Conservation (phyloP, 1,140 invertebrate genomes). For the Cydia amplana region DNA sequence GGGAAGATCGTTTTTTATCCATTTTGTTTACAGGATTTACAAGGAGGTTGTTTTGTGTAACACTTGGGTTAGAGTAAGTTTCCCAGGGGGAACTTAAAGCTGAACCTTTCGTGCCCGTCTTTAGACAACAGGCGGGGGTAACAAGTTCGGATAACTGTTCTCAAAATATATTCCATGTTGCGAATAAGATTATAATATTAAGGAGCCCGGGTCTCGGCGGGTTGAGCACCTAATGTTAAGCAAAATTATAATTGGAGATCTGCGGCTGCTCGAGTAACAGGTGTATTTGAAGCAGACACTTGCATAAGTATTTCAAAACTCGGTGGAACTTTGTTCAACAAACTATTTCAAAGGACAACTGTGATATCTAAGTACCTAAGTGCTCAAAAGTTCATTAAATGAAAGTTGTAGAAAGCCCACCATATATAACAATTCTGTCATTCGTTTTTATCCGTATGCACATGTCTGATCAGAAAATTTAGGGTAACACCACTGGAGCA, state of each 20-base stretch:
- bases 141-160: conserved; percentile 53
- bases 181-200: conserved; percentile 77
- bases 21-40: background rate
- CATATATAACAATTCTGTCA: too few species aligned
- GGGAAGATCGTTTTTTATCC: too few species aligned
- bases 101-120: conserved; percentile 18
- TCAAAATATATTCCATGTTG: conserved; percentile 73
- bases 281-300: conserved; percentile 16
- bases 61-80: conserved; percentile 8
- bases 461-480: too few species aligned
- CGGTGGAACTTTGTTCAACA: background rate
- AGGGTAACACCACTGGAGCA: too few species aligned
- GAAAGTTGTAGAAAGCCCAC: background rate
- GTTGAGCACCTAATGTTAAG: conserved; percentile 48
- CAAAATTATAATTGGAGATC: conserved; percentile 71
- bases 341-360: background rate
- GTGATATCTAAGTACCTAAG: background rate
- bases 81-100: conserved; percentile 8
- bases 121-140: conserved; percentile 43
- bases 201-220: conserved; percentile 47
- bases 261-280: conserved; percentile 33
- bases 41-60: background rate
- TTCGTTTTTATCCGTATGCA: too few species aligned
- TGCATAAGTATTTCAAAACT: conserved; percentile 11
- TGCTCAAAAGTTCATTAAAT: background rate